Conservation (phyloP, 2,113 vertebrate genomes). For the Oncorhynchus kisutch region DNA sequence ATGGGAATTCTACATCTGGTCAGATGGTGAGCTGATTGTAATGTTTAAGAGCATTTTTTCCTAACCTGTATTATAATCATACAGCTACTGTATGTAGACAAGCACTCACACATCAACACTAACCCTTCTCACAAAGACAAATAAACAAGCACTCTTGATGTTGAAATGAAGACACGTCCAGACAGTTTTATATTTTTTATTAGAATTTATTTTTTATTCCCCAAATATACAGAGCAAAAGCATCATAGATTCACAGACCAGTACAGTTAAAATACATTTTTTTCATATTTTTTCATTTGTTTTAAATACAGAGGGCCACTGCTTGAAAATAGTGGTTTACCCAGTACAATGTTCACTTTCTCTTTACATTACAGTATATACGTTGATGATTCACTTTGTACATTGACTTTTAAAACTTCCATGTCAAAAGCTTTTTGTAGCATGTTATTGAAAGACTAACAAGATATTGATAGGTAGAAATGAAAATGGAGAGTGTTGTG, state of each 20-base stretch:
- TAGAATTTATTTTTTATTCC: conserved; percentile 63
- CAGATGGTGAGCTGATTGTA: neutral
- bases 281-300: conserved; percentile 52
- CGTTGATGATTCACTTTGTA: conserved; percentile 57
- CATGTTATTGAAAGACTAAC: conserved; percentile 64
- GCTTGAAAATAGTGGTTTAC: conserved; percentile 70
- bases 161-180: conserved; percentile 53
- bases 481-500: conserved; percentile 43
- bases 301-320: conserved; percentile 70
- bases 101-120: neutral
- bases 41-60: neutral
- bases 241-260: conserved; percentile 79
- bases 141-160: conserved; percentile 11
- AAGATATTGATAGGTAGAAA: conserved; percentile 58
- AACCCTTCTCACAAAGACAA: conserved; percentile 4
- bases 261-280: conserved; percentile 78
- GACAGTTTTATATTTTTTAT: conserved; percentile 42
- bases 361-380: conserved; percentile 17
- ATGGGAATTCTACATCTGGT: neutral
- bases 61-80: neutral
- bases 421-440: conserved; percentile 42
- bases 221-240: conserved; percentile 82
- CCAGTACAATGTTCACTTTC: conserved; percentile 57
- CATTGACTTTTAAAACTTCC: conserved; percentile 61
- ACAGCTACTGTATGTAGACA: neutral